A percentile compares a stretch with the other conserved stretches of the same genome.
Conservation (phyloP, 2,113 vertebrate genomes). For the Gymnobelideus leadbeateri region DNA sequence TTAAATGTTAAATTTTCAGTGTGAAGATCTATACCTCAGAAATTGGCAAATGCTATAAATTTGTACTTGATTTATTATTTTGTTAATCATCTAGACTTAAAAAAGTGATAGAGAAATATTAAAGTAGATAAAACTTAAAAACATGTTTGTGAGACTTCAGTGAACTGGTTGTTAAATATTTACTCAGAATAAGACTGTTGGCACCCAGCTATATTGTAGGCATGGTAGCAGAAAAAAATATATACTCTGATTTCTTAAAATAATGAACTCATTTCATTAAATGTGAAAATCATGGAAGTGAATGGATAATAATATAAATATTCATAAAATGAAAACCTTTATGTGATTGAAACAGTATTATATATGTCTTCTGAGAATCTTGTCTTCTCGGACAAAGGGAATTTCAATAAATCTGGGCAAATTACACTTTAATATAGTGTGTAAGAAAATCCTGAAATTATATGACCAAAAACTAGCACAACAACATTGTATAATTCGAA, state of each 20-base stretch:
- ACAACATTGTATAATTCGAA: neutral
- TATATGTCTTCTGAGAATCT: neutral
- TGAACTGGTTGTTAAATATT: neutral
- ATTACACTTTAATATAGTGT: neutral
- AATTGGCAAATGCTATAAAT: neutral
- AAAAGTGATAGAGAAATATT: neutral
- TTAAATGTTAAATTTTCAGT: neutral
- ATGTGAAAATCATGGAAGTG: neutral
- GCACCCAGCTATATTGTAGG: neutral
- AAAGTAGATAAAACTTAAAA: neutral
- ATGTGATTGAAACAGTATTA: neutral
- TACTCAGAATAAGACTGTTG: neutral
- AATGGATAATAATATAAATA: neutral
- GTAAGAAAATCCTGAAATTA: neutral
- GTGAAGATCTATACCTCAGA: neutral
- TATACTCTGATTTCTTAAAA: neutral
- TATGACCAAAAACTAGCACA: neutral
- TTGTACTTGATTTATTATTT: neutral
- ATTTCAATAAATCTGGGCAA: neutral
- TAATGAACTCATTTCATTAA: neutral
- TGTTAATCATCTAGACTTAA: neutral
- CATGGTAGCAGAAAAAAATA: neutral
- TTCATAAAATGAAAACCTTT: neutral
- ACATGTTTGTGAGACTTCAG: neutral
- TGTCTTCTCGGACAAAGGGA: neutral